Evolutionary conservation across 35 echinoderm and acorn worm genomes (phyloP).

Genomic region (Holothuria glaberrima): DNA sequence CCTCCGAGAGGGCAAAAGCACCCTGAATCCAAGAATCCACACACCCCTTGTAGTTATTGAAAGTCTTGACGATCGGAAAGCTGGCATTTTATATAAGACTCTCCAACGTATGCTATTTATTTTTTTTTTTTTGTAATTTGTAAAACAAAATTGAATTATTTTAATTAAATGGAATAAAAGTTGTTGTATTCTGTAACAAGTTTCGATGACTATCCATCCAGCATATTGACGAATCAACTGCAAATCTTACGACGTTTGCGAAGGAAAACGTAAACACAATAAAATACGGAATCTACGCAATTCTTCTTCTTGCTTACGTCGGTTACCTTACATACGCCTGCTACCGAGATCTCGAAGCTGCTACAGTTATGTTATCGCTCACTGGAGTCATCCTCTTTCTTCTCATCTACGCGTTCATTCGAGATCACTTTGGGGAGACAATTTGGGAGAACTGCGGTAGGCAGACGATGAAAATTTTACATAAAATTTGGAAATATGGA

Average conservation of each 20-base stretch:
- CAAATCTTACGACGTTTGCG: not conserved
- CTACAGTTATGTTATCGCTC: constrained; percentile 11
- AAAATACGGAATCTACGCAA: constrained; percentile 3
- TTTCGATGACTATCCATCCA: not conserved
- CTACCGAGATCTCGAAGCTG: constrained; percentile 23
- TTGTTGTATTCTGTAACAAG: no score
- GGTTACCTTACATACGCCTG: constrained; percentile 51
- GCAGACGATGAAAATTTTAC: not conserved
- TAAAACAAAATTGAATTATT: no score
- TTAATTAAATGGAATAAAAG: no score
- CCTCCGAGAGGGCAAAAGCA: no score
- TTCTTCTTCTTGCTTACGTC: constrained; percentile 2
- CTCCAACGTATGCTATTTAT: no score
- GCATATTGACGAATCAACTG: constrained; percentile 13
- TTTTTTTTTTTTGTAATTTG: no score
- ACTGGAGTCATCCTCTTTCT: constrained; percentile 22
- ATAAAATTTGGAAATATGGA: constrained; percentile 5
- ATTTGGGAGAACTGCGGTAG: constrained; percentile 6
- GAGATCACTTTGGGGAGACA: constrained; percentile 45
- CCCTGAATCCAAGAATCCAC: no score
- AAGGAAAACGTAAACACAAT: constrained; percentile 48
- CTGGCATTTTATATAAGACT: no score
- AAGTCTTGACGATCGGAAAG: no score
- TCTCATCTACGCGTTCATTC: constrained; percentile 35
- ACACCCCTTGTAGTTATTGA: no score